Conservation (phyloP, 2,797 vertebrate genomes). For the Enoplosus armatus region DNA sequence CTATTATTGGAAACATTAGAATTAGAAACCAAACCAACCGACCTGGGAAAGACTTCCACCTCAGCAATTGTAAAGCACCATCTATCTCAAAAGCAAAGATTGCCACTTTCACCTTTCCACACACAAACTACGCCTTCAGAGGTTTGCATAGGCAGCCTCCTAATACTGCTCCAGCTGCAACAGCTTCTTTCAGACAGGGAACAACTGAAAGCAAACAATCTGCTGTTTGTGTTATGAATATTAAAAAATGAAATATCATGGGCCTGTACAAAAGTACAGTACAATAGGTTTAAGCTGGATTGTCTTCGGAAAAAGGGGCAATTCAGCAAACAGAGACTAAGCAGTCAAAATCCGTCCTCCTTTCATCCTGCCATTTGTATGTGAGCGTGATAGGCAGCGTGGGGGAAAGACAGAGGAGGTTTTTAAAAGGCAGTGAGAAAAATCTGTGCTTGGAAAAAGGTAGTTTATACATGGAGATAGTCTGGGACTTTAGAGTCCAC, state of each 20-base stretch:
- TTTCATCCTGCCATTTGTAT: conserved; percentile 72
- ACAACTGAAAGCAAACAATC: conserved; percentile 31
- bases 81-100: conserved; percentile 15
- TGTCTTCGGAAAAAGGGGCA: conserved; percentile 66
- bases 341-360: conserved; percentile 63
- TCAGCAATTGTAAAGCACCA: conserved; percentile 6
- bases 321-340: conserved; percentile 76
- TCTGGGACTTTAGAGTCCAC: conserved; percentile 39
- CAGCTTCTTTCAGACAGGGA: conserved; percentile 26
- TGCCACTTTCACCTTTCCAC: conserved; percentile 17
- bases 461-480: conserved; percentile 24
- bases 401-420: conserved; percentile 40
- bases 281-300: conserved; percentile 74
- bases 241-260: conserved; percentile 37
- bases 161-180: conserved; percentile 21
- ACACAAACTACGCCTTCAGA: conserved; percentile 4
- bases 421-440: conserved; percentile 48
- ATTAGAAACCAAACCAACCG: not conserved
- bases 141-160: conserved; percentile 32
- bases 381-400: conserved; percentile 57
- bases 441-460: conserved; percentile 23
- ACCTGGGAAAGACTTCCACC: not conserved
- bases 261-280: conserved; percentile 55
- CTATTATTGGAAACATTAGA: not conserved
- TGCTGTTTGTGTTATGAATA: conserved; percentile 58